Percentiles rank a stretch among this genome's conserved stretches.
phyloP scores from a whole-genome alignment of 2,888 invertebrate genomes.

The Hypolimnas misippus region DNA sequence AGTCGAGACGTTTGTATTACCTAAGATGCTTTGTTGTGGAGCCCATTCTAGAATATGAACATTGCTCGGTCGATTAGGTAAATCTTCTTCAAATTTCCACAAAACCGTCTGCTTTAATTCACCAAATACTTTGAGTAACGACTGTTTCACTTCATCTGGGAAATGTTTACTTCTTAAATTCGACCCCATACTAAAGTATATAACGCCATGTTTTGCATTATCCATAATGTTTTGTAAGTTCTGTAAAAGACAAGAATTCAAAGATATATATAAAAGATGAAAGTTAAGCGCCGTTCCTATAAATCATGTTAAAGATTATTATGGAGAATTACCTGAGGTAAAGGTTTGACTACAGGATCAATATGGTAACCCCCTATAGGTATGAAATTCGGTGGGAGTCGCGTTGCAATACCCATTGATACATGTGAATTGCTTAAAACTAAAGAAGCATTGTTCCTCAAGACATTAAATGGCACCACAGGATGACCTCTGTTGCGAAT shows the following conservation, averaged over 20 bases:
- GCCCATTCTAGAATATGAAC: slow-evolving; percentile 63
- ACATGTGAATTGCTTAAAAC: slow-evolving; percentile 47
- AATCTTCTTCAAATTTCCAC: slow-evolving; percentile 65
- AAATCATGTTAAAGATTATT: neutral
- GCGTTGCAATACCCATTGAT: slow-evolving; percentile 48
- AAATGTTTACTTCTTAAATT: slow-evolving; percentile 56
- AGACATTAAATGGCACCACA: slow-evolving; percentile 44
- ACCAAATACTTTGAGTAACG: slow-evolving; percentile 57
- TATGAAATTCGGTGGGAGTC: slow-evolving; percentile 59
- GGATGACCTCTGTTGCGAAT: slow-evolving; percentile 38
- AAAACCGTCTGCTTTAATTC: slow-evolving; percentile 64
- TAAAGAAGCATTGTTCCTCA: slow-evolving; percentile 48
- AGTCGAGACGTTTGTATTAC: no score
- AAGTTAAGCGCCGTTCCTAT: no score
- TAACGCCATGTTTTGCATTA: slow-evolving; percentile 58
- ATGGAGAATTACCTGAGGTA: slow-evolving; percentile 54
- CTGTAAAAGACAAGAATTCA: slow-evolving; percentile 40
- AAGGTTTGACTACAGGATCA: slow-evolving; percentile 50
- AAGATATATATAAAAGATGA: neutral
- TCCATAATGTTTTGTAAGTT: slow-evolving; percentile 60
- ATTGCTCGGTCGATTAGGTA: slow-evolving; percentile 56
- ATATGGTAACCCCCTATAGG: slow-evolving; percentile 64
- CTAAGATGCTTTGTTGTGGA: slow-evolving; percentile 60
- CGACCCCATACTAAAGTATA: slow-evolving; percentile 71
- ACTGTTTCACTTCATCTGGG: slow-evolving; percentile 50